Conservation (phyloP, 2,797 vertebrate species). For the Sebastes glaucus region DNA sequence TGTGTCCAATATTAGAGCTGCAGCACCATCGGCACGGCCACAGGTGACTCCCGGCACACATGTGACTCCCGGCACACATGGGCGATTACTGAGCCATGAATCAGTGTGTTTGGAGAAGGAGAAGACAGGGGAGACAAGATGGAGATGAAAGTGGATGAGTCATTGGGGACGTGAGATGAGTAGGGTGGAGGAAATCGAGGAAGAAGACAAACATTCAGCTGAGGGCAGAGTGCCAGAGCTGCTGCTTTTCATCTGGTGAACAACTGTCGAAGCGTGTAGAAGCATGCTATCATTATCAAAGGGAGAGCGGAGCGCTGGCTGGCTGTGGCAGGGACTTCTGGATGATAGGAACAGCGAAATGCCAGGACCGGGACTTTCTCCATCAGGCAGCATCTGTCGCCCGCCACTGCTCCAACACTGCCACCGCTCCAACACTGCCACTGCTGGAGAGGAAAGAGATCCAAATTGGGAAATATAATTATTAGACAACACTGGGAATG, state of each 20-base stretch:
- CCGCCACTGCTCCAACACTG: neutral
- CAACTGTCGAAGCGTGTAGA: slow-evolving; percentile 15
- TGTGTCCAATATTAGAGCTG: neutral
- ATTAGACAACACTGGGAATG: neutral
- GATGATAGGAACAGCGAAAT: neutral
- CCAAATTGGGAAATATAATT: neutral
- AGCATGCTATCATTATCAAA: slow-evolving; percentile 13
- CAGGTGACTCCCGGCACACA: slow-evolving; percentile 12
- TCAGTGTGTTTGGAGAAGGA: slow-evolving; percentile 22
- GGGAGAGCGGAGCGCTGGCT: neutral
- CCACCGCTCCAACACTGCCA: neutral
- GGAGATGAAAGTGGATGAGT: slow-evolving; percentile 29
- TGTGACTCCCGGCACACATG: slow-evolving; percentile 10
- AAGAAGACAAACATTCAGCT: slow-evolving; percentile 27
- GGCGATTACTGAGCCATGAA: slow-evolving; percentile 15
- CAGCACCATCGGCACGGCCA: neutral
- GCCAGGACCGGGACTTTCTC: neutral
- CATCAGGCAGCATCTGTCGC: neutral
- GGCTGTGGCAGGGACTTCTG: neutral
- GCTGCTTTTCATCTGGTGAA: slow-evolving; percentile 33
- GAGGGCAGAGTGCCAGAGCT: neutral
- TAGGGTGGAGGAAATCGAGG: slow-evolving; percentile 21
- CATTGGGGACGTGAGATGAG: slow-evolving; percentile 15
- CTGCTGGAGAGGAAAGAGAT: neutral
- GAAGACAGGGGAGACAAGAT: slow-evolving; percentile 7